A percentile compares a stretch with the other conserved stretches of the same genome.
Evolutionary conservation across 2,113 vertebrate species (phyloP).

Genomic region (Cyprinodon variegatus): DNA sequence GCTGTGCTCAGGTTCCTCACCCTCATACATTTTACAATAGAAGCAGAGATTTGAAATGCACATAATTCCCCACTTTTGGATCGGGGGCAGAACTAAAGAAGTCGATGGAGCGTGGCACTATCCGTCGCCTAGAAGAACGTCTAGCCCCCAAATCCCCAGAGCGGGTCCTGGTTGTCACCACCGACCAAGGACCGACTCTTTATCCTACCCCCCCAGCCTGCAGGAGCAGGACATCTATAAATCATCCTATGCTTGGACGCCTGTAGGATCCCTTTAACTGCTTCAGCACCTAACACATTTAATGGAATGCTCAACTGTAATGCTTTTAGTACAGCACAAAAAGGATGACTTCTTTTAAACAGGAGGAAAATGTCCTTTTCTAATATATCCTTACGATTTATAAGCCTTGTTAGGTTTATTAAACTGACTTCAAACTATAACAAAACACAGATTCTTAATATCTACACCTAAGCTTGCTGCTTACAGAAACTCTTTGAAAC

Average conservation of each 20-base stretch:
- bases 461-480: too few species aligned
- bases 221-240: slow-evolving; percentile 38
- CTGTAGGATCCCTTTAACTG: slow-evolving; percentile 5
- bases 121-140: slow-evolving; percentile 12
- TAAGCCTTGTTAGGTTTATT: too few species aligned
- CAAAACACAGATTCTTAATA: too few species aligned
- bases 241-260: slow-evolving; percentile 27
- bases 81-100: slow-evolving; percentile 48
- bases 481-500: too few species aligned
- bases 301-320: too few species aligned
- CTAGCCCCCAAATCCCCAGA: slow-evolving; percentile 34
- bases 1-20: slow-evolving; percentile 34
- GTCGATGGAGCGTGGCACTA: slow-evolving; percentile 41
- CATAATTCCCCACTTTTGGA: slow-evolving; percentile 49
- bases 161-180: slow-evolving; percentile 12
- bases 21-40: slow-evolving; percentile 47
- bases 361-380: too few species aligned
- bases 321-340: too few species aligned
- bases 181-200: slow-evolving; percentile 19
- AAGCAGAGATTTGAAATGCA: slow-evolving; percentile 50
- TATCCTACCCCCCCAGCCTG: slow-evolving; percentile 19
- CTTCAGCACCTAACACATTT: not conserved
- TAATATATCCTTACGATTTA: too few species aligned
- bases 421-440: too few species aligned
- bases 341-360: too few species aligned